Conservation (phyloP, 1,140 invertebrate genomes). For the Scaptomyza graminum region DNA sequence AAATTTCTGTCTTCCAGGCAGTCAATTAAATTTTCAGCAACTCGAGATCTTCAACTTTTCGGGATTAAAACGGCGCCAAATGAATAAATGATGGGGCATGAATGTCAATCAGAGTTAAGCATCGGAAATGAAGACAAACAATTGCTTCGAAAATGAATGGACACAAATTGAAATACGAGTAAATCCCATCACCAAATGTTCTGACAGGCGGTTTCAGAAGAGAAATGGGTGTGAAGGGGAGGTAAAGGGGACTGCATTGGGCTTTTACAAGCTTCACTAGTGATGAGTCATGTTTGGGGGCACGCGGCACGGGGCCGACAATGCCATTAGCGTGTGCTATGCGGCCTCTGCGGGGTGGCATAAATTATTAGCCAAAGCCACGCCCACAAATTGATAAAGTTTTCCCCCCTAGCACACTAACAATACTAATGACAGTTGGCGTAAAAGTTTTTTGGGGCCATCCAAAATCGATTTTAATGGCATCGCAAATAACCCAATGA, state of each 20-base stretch:
- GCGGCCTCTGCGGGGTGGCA: conserved; percentile 36
- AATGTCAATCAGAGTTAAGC: conserved; percentile 79
- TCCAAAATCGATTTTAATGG: conserved; percentile 78
- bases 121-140: conserved; percentile 55
- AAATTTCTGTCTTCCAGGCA: conserved; percentile 36
- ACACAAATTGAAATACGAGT: conserved; percentile 34
- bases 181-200: conserved; percentile 19
- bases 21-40: conserved; percentile 51
- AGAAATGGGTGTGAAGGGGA: neutral
- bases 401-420: conserved; percentile 50
- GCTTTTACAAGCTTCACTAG: conserved; percentile 25
- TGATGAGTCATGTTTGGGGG: conserved; percentile 67
- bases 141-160: conserved; percentile 42
- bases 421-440: conserved; percentile 78
- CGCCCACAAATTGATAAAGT: conserved; percentile 80
- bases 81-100: conserved; percentile 80
- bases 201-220: no score
- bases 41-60: conserved; percentile 26
- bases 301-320: conserved; percentile 24
- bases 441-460: conserved; percentile 60
- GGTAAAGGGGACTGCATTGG: neutral
- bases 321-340: conserved; percentile 55
- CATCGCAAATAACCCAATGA: conserved; percentile 75
- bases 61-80: conserved; percentile 57
- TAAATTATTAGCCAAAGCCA: conserved; percentile 70